Percentiles rank a stretch among this genome's conserved stretches.
Conservation (phyloP, 64 coral and sea anemone genomes). For the Stichodactyla mertensii region DNA sequence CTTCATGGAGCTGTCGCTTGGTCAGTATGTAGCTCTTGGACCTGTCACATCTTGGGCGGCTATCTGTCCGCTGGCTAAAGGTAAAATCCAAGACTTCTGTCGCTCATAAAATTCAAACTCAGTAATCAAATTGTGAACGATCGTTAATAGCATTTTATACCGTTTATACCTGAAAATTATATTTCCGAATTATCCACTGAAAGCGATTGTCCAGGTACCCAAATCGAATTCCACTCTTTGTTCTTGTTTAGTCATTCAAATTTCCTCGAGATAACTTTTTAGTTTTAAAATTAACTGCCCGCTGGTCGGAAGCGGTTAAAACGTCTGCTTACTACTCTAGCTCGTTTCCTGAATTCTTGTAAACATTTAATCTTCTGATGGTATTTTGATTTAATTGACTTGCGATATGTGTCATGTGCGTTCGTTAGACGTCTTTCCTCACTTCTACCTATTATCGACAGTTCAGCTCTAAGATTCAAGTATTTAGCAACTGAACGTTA, state of each 20-base stretch:
- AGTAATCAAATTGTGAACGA: neutral
- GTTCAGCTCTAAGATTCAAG: neutral
- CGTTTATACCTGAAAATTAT: neutral
- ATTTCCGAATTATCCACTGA: neutral
- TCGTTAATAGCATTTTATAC: neutral
- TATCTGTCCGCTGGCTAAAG: constrained; percentile 91
- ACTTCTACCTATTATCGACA: neutral
- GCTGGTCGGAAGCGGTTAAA: neutral
- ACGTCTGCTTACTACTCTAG: neutral
- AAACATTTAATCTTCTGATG: neutral
- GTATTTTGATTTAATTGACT: neutral
- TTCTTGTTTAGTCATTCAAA: neutral
- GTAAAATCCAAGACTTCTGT: constrained; percentile 36
- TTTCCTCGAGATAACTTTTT: neutral
- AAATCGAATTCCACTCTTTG: neutral
- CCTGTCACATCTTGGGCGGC: constrained; percentile 98
- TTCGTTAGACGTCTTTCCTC: neutral
- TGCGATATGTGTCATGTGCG: neutral
- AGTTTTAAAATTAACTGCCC: neutral
- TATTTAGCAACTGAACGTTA: neutral
- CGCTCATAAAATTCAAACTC: neutral
- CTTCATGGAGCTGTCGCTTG: constrained; percentile 96
- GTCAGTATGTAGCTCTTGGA: constrained; percentile 80
- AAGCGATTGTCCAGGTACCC: neutral
- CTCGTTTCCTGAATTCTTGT: neutral